Conservation (phyloP, 2,797 vertebrate genomes). For the Rhinatrema bivittatum region DNA sequence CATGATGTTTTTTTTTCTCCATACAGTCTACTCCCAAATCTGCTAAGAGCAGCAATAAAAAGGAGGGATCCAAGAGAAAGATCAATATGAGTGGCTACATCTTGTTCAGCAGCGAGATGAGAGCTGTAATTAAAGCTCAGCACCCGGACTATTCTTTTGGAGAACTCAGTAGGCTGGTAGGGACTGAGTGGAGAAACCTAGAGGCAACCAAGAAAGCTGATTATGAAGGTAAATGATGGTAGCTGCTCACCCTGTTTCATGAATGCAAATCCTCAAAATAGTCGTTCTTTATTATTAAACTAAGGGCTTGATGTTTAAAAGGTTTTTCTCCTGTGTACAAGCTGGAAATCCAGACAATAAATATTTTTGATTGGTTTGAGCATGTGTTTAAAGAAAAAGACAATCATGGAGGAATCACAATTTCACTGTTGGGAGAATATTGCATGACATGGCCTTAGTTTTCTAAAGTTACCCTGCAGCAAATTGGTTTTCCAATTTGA, state of each 20-base stretch:
- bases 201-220: slow-evolving; percentile 92
- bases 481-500: too few species aligned
- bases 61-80: slow-evolving; percentile 93
- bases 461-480: too few species aligned
- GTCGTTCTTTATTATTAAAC: slow-evolving; percentile 6
- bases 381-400: slow-evolving; percentile 66
- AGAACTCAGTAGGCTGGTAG: slow-evolving; percentile 93
- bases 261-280: not conserved
- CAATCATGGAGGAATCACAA: too few species aligned
- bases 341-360: too few species aligned
- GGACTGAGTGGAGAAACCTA: slow-evolving; percentile 96
- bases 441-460: too few species aligned
- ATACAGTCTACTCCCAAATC: slow-evolving; percentile 88
- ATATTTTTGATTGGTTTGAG: too few species aligned
- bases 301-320: too few species aligned
- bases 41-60: slow-evolving; percentile 87
- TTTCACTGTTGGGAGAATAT: too few species aligned
- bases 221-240: slow-evolving; percentile 94
- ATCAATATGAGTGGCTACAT: slow-evolving; percentile 99
- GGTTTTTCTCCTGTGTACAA: too few species aligned
- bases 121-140: slow-evolving; percentile 95
- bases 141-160: slow-evolving; percentile 97
- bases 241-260: slow-evolving; percentile 20
- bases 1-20: slow-evolving; percentile 13
- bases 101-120: slow-evolving; percentile 98